These are phyloP conservation scores for Sipha flava DNA, from an alignment of 1,140 invertebrate genomes.

Conservation along the genomic window DNA sequence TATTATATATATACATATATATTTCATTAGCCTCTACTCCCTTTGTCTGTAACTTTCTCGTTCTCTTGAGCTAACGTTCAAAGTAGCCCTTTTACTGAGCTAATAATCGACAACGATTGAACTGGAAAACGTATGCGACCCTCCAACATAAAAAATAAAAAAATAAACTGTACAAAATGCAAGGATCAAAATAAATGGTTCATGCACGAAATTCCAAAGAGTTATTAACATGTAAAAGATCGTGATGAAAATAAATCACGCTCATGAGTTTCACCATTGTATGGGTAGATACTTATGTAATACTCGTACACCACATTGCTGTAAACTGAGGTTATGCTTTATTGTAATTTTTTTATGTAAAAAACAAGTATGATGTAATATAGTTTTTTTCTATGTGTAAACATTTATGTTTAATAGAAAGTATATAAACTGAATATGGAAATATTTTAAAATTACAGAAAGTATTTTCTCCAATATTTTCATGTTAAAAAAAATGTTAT, in stretches of 20 bases:
- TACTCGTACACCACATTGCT: not conserved
- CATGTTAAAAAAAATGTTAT: not conserved
- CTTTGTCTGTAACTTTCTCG: not conserved
- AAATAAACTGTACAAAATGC: not conserved
- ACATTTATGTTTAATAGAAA: no score
- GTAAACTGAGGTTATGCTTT: not conserved
- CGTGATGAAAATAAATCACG: not conserved
- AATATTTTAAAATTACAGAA: no score
- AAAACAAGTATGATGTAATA: not conserved
- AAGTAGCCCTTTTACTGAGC: not conserved
- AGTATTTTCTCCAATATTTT: not conserved
- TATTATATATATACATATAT: not conserved
- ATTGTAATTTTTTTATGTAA: not conserved
- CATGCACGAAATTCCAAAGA: not conserved
- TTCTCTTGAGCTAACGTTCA: not conserved
- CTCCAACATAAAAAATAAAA: not conserved
- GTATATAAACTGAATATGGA: no score
- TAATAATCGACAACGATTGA: not conserved
- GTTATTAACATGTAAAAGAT: not conserved
- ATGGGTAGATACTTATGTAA: not conserved
- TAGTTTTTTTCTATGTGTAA: not conserved
- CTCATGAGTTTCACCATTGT: not conserved
- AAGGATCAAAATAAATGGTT: not conserved
- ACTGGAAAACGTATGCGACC: slow-evolving; percentile 11
- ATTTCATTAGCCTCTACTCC: not conserved